A percentile compares a stretch with the other conserved stretches of the same genome.
phyloP scores from a whole-genome alignment of 2,888 invertebrate genomes.

The Cepaea hortensis region DNA sequence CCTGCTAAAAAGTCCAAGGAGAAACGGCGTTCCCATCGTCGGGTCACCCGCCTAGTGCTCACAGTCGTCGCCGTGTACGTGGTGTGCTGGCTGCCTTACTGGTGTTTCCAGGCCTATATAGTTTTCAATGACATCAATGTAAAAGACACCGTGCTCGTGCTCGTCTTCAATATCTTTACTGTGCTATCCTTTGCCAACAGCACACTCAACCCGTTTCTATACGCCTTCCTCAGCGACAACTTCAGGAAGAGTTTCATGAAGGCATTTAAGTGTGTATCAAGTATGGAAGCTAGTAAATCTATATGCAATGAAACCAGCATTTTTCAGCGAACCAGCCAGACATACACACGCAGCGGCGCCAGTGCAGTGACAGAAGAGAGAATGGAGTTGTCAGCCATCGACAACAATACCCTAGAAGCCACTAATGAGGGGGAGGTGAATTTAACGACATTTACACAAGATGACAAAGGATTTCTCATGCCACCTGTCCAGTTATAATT shows the following conservation, averaged over 20 bases:
- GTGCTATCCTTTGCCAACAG: slow-evolving; percentile 74
- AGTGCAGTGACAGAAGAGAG: slow-evolving; percentile 52
- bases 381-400: slow-evolving; percentile 54
- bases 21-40: slow-evolving; percentile 70
- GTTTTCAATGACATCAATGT: slow-evolving; percentile 54
- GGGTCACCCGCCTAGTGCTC: slow-evolving; percentile 74
- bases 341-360: slow-evolving; percentile 46
- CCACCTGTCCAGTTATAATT: slow-evolving; percentile 43
- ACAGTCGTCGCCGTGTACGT: slow-evolving; percentile 74
- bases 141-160: slow-evolving; percentile 55
- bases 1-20: slow-evolving; percentile 72
- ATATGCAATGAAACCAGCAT: slow-evolving; percentile 63
- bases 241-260: slow-evolving; percentile 74
- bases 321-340: slow-evolving; percentile 61
- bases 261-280: slow-evolving; percentile 72
- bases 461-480: slow-evolving; percentile 50
- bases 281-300: slow-evolving; percentile 62
- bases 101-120: slow-evolving; percentile 71
- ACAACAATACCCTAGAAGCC: slow-evolving; percentile 18
- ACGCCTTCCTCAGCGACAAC: slow-evolving; percentile 75
- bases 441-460: slow-evolving; percentile 28
- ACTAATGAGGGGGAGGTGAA: background rate
- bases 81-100: slow-evolving; percentile 75
- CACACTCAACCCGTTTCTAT: slow-evolving; percentile 74
- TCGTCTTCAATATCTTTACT: slow-evolving; percentile 71